These are phyloP conservation scores for Brachionus koreanus DNA, from an alignment of 1,140 invertebrate species.

Conservation along the genomic window DNA sequence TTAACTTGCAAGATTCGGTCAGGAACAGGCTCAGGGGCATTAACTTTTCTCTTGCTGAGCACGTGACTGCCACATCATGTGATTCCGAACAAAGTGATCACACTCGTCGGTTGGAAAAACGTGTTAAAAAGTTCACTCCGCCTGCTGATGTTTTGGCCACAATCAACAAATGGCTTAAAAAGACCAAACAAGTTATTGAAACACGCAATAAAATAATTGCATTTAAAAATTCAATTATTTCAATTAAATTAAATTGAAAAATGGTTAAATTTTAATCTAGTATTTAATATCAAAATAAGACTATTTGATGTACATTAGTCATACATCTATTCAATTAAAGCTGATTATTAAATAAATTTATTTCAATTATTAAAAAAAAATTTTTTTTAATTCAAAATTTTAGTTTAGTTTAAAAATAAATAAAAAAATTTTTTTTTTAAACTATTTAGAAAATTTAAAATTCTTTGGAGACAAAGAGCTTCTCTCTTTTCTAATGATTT, in stretches of 20 bases:
- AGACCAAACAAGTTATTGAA: slow-evolving; percentile 36
- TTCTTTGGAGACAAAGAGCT: too few relatives aligned
- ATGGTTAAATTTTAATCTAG: too few relatives aligned
- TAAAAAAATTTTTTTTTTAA: too few relatives aligned
- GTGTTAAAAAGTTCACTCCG: background rate
- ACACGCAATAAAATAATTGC: slow-evolving; percentile 37
- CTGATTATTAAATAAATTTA: too few relatives aligned
- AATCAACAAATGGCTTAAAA: slow-evolving; percentile 24
- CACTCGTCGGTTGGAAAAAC: background rate
- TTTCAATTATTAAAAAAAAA: too few relatives aligned
- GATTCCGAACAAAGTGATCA: background rate
- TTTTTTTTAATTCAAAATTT: too few relatives aligned
- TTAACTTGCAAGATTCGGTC: background rate
- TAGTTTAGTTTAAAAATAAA: too few relatives aligned
- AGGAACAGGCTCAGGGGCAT: background rate
- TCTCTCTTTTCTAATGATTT: too few relatives aligned
- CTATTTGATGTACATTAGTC: too few relatives aligned
- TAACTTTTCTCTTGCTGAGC: background rate
- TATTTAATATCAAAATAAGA: too few relatives aligned
- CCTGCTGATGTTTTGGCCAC: slow-evolving; percentile 33
- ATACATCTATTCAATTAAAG: too few relatives aligned
- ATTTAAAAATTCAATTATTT: slow-evolving; percentile 19
- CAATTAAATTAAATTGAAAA: background rate
- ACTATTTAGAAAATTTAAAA: too few relatives aligned
- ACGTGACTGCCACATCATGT: background rate